These are phyloP conservation scores for Melanotaenia pygmaea DNA, from an alignment of 2,797 vertebrate species.

Conservation along the genomic window DNA sequence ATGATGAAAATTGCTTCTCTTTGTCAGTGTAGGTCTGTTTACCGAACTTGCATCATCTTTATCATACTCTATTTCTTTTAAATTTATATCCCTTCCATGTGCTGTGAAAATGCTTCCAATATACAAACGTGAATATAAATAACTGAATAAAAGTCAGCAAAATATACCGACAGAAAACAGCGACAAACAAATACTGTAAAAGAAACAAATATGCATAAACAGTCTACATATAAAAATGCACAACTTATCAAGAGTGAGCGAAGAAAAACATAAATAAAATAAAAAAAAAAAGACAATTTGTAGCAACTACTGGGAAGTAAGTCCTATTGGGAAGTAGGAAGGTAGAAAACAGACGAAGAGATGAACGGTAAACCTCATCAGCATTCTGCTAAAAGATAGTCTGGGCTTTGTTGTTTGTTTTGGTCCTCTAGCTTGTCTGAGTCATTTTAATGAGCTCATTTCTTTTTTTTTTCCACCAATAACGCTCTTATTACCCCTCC, in stretches of 20 bases:
- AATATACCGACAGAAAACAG: background rate
- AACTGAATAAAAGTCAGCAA: too few relatives aligned
- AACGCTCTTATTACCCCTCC: slow-evolving; percentile 40
- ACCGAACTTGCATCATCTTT: slow-evolving; percentile 24
- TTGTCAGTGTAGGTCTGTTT: slow-evolving; percentile 13
- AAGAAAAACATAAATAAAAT: background rate
- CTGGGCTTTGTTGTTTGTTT: slow-evolving; percentile 79
- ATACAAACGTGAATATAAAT: too few relatives aligned
- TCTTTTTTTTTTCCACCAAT: slow-evolving; percentile 44
- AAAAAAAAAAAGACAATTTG: background rate
- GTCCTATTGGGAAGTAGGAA: slow-evolving; percentile 8
- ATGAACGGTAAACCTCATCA: slow-evolving; percentile 71
- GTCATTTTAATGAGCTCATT: slow-evolving; percentile 73
- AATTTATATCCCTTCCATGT: slow-evolving; percentile 11
- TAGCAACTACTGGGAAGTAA: slow-evolving; percentile 12
- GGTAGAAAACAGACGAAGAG: slow-evolving; percentile 42
- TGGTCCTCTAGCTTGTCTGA: slow-evolving; percentile 68
- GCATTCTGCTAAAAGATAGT: slow-evolving; percentile 77
- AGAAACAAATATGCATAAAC: background rate
- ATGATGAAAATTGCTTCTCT: slow-evolving; percentile 10
- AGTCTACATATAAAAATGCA: slow-evolving; percentile 6
- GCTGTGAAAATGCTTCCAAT: background rate
- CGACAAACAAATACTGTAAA: too few relatives aligned
- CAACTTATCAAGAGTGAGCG: background rate
- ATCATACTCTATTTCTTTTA: background rate